These are phyloP conservation scores for Mus spretus DNA, from an alignment of 2,797 vertebrate species.

Conservation along the genomic window DNA sequence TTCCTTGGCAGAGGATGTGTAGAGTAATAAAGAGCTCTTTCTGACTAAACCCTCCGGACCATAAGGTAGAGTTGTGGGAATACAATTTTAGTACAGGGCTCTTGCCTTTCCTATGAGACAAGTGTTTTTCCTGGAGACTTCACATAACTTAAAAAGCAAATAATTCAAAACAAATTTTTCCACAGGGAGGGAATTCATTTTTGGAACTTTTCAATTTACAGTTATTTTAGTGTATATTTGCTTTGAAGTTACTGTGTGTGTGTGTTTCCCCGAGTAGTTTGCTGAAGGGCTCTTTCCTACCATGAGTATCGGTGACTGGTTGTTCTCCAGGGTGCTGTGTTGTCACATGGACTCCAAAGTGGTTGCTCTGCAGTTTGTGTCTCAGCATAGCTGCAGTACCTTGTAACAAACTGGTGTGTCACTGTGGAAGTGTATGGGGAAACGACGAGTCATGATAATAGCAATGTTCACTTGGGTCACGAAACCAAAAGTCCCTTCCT, in stretches of 20 bases:
- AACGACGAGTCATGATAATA: constrained; percentile 55
- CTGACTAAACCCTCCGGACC: constrained; percentile 66
- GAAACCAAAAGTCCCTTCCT: constrained; percentile 52
- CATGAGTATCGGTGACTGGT: background rate
- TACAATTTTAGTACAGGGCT: constrained; percentile 69
- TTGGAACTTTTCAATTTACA: constrained; percentile 57
- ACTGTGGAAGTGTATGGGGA: constrained; percentile 37
- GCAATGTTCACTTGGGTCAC: constrained; percentile 22
- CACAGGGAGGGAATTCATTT: constrained; percentile 45
- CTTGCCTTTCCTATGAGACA: constrained; percentile 79
- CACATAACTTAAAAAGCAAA: constrained; percentile 74
- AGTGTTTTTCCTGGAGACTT: constrained; percentile 82
- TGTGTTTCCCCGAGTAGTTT: constrained; percentile 43
- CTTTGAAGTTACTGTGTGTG: constrained; percentile 55
- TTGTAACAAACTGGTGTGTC: constrained; percentile 6
- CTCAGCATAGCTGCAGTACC: background rate
- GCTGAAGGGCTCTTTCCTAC: constrained; percentile 43
- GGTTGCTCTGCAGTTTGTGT: constrained; percentile 2
- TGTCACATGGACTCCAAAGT: background rate
- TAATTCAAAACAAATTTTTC: constrained; percentile 79
- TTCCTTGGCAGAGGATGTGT: constrained; percentile 78
- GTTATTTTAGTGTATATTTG: constrained; percentile 67
- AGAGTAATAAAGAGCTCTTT: constrained; percentile 76
- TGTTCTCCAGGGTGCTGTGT: background rate
- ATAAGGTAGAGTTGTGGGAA: constrained; percentile 77